A percentile compares a stretch with the other conserved stretches of the same genome.
These are phyloP conservation scores for Turdus rufiventris DNA, from an alignment of 2,113 vertebrate species.

Conservation along the genomic window DNA sequence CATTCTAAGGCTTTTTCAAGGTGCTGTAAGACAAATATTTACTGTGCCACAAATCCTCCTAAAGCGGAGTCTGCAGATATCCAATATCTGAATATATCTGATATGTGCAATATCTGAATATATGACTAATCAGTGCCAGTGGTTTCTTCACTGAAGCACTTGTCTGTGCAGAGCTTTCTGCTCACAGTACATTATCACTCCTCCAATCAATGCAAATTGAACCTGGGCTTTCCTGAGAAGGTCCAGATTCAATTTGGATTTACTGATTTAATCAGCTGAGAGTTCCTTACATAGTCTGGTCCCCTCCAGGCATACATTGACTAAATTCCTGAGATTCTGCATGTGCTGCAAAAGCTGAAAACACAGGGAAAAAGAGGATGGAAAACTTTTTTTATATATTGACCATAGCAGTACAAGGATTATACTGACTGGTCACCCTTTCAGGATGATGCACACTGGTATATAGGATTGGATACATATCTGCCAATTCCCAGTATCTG, in stretches of 20 bases:
- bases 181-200: neutral
- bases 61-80: neutral
- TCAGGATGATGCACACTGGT: neutral
- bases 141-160: neutral
- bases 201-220: neutral
- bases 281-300: neutral
- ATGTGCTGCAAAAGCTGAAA: neutral
- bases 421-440: neutral
- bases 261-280: neutral
- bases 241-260: constrained; percentile 16
- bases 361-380: accelerated
- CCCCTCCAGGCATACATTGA: neutral
- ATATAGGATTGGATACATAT: neutral
- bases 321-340: neutral
- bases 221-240: neutral
- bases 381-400: neutral
- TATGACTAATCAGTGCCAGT: neutral
- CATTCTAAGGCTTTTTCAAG: neutral
- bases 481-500: neutral
- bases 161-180: neutral
- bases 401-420: neutral
- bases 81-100: neutral
- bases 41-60: neutral
- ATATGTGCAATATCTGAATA: neutral
- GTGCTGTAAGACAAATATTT: neutral